Base-by-base conservation (phyloP, 1,140 invertebrate genomes). In the Achroia grisella region DNA sequence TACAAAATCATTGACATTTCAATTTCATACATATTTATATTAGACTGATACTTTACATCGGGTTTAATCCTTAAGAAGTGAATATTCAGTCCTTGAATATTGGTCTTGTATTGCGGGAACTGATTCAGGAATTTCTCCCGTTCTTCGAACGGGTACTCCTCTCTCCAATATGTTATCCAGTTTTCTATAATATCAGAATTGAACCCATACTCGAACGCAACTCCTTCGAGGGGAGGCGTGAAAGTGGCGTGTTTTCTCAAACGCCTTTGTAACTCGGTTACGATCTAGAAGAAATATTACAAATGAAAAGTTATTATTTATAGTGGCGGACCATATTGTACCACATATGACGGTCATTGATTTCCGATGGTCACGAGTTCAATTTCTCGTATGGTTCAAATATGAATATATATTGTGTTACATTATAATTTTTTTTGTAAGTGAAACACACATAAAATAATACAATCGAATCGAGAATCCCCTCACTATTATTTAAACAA, bases 181-280 rank as follows among this genome's bases (percentile, higher is more conserved):
- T 75, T 9, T 86, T 71, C 11, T 2, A 95, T 58, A 54, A 90
- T 87, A 1, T 90, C 85, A 0, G 89, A 72, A 74, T 94, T 93
- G 59, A 95, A 91, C 1, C 94, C 94, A 70, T 95, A 95, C 23
- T 89, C 73, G 64, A 95, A 95, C 10, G 86, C 88, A 1, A 88
- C 72, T 10, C 87, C 89, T 71, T 93, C 89, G 12, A 95, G 60
- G 0, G 92, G 89, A 4, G 86, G 82, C 0, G 86, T 85, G 52
- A 64, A 44, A 1, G 47, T 68, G 8, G 87, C 69, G 28, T 89
- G 80, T 15, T 87, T 75, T 40, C 87, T 78, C 1, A 94, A 72
- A 37, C 91, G 82, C 1, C 75, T 48, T 62, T 89, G 88, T 0
- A 94, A 78, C 59, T 93, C 91, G 41, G 84, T 71, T 10, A 92